Evolutionary conservation across 2,888 invertebrate genomes (phyloP).

Genomic region (Seladonia tumulorum): DNA sequence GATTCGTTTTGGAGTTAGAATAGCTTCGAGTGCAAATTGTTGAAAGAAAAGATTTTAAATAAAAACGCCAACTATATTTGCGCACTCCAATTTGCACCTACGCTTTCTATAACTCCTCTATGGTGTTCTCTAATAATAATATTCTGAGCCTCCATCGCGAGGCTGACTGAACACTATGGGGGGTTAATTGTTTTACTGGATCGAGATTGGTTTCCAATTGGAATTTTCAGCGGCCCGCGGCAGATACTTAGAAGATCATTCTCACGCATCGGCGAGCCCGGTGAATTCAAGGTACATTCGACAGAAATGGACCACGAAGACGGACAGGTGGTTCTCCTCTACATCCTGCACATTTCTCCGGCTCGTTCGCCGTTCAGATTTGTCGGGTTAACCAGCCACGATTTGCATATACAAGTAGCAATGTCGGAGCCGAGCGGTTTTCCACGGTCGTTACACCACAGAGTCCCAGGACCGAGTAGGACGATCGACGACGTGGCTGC

Average conservation of each 20-base stretch:
- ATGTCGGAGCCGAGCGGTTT: slow-evolving; percentile 58
- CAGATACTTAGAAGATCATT: slow-evolving; percentile 13
- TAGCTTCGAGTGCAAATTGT: no score
- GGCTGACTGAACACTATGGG: no score
- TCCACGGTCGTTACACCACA: slow-evolving; percentile 47
- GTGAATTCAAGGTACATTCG: slow-evolving; percentile 19
- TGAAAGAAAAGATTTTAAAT: no score
- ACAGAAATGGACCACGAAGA: slow-evolving; percentile 30
- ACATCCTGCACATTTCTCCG: slow-evolving; percentile 32
- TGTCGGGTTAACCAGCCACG: slow-evolving; percentile 44
- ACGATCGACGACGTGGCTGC: slow-evolving; percentile 34
- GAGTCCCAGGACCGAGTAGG: slow-evolving; percentile 28
- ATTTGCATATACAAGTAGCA: slow-evolving; percentile 68
- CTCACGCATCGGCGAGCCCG: slow-evolving; percentile 23
- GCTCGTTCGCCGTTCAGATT: slow-evolving; percentile 58
- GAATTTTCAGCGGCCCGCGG: background rate
- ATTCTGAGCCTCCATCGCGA: background rate
- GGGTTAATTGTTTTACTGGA: background rate
- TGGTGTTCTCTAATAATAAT: no score
- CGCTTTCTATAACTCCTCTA: no score
- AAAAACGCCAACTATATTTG: no score
- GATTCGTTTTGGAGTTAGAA: no score
- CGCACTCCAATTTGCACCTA: no score
- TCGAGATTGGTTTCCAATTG: background rate
- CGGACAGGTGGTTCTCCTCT: slow-evolving; percentile 52